Evolutionary conservation across 2,113 vertebrate species (phyloP).

Genomic region (Zosterops borbonicus): DNA sequence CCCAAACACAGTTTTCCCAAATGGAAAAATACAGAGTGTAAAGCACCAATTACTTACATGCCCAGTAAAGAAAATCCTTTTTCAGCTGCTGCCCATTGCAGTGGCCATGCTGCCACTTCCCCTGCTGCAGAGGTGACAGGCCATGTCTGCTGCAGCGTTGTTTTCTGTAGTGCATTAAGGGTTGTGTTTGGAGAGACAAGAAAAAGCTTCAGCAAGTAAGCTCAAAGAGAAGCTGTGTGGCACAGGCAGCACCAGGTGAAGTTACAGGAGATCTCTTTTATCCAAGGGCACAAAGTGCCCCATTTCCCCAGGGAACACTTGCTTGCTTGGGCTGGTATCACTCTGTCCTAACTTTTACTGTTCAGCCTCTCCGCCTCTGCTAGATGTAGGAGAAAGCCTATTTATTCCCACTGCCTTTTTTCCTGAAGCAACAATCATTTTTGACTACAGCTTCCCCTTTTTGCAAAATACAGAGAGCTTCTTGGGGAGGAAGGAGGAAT

Average conservation of each 20-base stretch:
- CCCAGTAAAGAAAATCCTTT: not conserved
- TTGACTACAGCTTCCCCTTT: not conserved
- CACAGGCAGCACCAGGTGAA: not conserved
- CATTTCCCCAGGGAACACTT: not conserved
- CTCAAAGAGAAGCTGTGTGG: not conserved
- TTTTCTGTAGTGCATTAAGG: not conserved
- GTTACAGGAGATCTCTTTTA: not conserved
- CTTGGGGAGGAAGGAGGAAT: not conserved
- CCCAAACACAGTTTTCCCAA: not conserved
- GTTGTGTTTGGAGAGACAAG: not conserved
- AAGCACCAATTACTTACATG: not conserved
- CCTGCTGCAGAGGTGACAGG: fast-evolving
- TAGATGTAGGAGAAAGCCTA: not conserved
- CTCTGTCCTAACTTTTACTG: not conserved
- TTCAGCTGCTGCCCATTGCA: not conserved
- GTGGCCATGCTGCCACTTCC: not conserved
- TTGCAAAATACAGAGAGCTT: not conserved
- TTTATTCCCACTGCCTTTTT: not conserved
- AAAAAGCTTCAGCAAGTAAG: not conserved
- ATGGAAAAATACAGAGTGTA: not conserved
- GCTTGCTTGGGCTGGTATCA: fast-evolving
- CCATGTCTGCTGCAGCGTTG: not conserved
- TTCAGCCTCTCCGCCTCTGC: not conserved
- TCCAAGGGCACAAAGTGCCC: not conserved
- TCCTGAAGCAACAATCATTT: not conserved